A percentile compares a stretch with the other conserved stretches of the same genome.
These are phyloP conservation scores for Subacronicta megacephala DNA, from an alignment of 2,888 invertebrate genomes.

Conservation along the genomic window DNA sequence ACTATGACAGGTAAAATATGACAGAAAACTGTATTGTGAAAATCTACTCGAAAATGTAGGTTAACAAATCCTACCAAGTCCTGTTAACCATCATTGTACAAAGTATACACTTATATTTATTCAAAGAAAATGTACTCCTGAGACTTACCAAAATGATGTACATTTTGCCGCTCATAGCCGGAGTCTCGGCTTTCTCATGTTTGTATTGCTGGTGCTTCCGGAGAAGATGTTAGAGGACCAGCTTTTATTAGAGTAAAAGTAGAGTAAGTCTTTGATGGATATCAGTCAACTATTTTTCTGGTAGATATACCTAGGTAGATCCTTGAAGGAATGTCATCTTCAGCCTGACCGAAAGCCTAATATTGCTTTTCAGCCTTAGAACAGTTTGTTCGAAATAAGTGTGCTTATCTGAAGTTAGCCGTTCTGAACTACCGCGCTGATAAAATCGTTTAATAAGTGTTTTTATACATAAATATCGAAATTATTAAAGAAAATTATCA, in stretches of 20 bases:
- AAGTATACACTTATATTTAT: constrained; percentile 2
- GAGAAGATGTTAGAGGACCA: constrained; percentile 33
- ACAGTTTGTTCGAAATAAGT: too few relatives aligned
- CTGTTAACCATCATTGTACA: constrained; percentile 1
- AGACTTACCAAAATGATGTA: constrained; percentile 60
- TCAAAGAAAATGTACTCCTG: constrained; percentile 22
- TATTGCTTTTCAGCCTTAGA: too few relatives aligned
- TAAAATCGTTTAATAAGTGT: too few relatives aligned
- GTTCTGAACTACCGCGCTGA: too few relatives aligned
- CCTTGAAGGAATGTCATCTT: too few relatives aligned
- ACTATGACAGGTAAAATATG: constrained; percentile 90
- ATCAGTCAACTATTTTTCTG: too few relatives aligned
- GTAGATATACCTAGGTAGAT: too few relatives aligned
- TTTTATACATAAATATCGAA: too few relatives aligned
- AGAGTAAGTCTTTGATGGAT: constrained; percentile 44
- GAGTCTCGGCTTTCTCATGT: constrained; percentile 56
- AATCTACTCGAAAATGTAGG: constrained; percentile 10
- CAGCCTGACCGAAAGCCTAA: too few relatives aligned
- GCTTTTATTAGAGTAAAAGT: constrained; percentile 13
- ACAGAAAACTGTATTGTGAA: constrained; percentile 12
- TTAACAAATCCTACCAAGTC: neutral
- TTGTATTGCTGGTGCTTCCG: constrained; percentile 57
- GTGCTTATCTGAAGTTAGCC: too few relatives aligned
- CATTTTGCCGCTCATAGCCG: constrained; percentile 70
- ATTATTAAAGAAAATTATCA: too few relatives aligned